Percentiles rank a stretch among this genome's conserved stretches.
Conservation (phyloP, 2,888 invertebrate species). For the Smittia aterrima region DNA sequence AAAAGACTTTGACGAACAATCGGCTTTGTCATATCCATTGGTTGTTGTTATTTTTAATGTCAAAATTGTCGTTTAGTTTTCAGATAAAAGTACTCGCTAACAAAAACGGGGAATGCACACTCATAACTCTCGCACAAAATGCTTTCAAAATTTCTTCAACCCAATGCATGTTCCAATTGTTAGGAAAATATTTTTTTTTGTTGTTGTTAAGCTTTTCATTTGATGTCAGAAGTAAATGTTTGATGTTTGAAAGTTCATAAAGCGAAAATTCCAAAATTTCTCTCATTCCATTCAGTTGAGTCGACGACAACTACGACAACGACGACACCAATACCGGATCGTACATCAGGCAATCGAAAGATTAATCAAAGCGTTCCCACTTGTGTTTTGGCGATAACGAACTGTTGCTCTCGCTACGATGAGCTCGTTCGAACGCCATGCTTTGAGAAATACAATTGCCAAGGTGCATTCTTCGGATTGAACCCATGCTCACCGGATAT, state of each 20-base stretch:
- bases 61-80: constrained; percentile 10
- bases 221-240: constrained; percentile 4
- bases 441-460: constrained; percentile 70
- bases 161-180: background rate
- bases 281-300: background rate
- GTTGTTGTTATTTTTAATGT: background rate
- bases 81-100: background rate
- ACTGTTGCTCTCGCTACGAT: constrained; percentile 64
- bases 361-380: constrained; percentile 55
- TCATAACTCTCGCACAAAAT: background rate
- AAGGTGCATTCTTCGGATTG: constrained; percentile 68
- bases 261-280: background rate
- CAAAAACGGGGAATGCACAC: constrained; percentile 2
- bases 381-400: constrained; percentile 73
- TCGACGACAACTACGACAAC: background rate
- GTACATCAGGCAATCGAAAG: constrained; percentile 49
- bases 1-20: background rate
- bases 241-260: background rate
- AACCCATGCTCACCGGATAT: constrained; percentile 69
- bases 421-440: constrained; percentile 59
- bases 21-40: background rate
- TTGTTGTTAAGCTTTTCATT: background rate
- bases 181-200: background rate
- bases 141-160: background rate
- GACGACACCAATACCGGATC: constrained; percentile 39